These are phyloP conservation scores for Pithys albifrons DNA, from an alignment of 2,113 vertebrate genomes.

Conservation along the genomic window DNA sequence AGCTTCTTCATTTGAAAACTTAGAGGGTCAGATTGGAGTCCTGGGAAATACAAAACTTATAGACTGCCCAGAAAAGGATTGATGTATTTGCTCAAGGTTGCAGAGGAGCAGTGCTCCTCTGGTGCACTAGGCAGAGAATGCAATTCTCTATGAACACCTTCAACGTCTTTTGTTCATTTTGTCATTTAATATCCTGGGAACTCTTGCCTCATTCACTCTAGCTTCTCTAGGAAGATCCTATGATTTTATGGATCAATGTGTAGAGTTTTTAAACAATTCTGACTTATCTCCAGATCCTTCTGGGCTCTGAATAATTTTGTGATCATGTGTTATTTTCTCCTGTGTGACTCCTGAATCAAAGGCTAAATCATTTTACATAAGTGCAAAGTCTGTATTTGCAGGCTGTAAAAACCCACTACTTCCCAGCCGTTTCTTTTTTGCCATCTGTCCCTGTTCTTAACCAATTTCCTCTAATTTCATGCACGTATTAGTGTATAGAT, in stretches of 20 bases:
- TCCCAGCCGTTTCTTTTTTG: constrained; percentile 25
- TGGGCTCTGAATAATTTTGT: constrained; percentile 20
- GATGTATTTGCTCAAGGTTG: not conserved
- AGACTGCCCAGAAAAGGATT: not conserved
- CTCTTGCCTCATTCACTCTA: not conserved
- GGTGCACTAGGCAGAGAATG: not conserved
- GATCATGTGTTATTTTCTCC: constrained; percentile 32
- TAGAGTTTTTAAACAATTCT: not conserved
- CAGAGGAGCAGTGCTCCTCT: not conserved
- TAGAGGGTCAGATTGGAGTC: not conserved
- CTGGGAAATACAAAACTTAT: not conserved
- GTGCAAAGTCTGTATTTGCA: constrained; percentile 41
- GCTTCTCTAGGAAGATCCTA: not conserved
- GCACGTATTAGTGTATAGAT: not conserved
- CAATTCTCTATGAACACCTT: not conserved
- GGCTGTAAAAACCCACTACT: constrained; percentile 49
- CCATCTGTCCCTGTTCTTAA: constrained; percentile 59
- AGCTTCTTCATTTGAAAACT: not conserved
- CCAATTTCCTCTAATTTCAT: not conserved
- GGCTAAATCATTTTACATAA: constrained; percentile 53
- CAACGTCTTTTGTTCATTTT: not conserved
- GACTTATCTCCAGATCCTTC: not conserved
- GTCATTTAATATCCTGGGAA: not conserved
- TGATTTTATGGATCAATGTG: not conserved
- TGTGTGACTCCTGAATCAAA: constrained; percentile 40